Evolutionary conservation across 2,888 invertebrate species (phyloP).

Genomic region (Encarsia formosa): DNA sequence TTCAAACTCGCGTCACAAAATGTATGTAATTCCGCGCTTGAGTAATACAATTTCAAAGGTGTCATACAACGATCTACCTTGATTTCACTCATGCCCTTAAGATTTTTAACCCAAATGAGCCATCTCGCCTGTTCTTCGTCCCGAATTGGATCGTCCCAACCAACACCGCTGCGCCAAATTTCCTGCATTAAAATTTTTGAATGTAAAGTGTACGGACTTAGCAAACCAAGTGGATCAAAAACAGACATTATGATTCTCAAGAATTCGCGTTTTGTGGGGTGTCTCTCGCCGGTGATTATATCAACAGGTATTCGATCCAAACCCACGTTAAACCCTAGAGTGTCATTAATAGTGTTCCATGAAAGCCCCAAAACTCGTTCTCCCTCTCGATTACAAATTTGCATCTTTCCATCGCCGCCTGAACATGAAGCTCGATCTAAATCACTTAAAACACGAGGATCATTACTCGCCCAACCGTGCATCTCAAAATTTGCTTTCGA

Average conservation of each 20-base stretch:
- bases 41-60: no score
- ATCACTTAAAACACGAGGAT: neutral
- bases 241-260: neutral
- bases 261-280: slow-evolving; percentile 2
- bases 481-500: slow-evolving; percentile 30
- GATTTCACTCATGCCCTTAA: no score
- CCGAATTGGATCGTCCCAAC: no score
- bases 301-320: no score
- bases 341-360: no score
- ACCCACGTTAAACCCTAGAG: slow-evolving; percentile 2
- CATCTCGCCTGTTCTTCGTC: no score
- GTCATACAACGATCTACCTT: no score
- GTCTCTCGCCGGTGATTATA: neutral
- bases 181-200: neutral
- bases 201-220: neutral
- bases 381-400: neutral
- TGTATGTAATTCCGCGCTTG: slow-evolving; percentile 19
- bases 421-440: no score
- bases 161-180: neutral
- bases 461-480: slow-evolving; percentile 28
- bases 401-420: no score
- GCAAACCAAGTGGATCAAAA: neutral
- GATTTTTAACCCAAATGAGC: no score
- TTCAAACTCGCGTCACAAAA: slow-evolving; percentile 25
- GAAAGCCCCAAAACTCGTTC: no score